These are phyloP conservation scores for Pelochelys cantorii DNA, from an alignment of 2,797 vertebrate genomes.

Conservation along the genomic window DNA sequence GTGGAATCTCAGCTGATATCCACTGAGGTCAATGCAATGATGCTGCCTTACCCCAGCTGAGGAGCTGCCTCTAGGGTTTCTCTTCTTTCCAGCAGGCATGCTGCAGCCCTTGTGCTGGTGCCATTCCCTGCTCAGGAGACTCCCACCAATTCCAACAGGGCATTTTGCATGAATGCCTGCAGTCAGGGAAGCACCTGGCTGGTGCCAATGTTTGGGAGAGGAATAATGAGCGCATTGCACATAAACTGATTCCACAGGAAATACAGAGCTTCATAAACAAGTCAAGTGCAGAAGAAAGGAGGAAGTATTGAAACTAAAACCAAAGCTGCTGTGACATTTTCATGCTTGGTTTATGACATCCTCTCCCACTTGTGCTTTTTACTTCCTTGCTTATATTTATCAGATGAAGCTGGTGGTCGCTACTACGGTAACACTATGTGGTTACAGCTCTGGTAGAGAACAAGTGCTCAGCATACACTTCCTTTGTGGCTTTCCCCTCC, in stretches of 20 bases:
- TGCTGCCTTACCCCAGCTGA: accelerated
- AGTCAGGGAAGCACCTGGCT: accelerated
- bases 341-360: conserved; percentile 63
- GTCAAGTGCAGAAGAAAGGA: conserved; percentile 19
- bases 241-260: neutral
- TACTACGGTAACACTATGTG: conserved; percentile 59
- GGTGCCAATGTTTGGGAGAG: neutral
- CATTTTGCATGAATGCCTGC: accelerated
- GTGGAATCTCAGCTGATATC: accelerated
- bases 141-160: neutral
- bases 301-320: conserved; percentile 60
- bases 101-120: neutral
- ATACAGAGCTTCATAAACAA: neutral
- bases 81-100: neutral
- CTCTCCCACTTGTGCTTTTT: conserved; percentile 47
- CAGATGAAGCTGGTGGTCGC: conserved; percentile 69
- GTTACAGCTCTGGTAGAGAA: conserved; percentile 56
- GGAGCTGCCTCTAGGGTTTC: neutral
- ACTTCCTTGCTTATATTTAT: conserved; percentile 77
- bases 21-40: neutral
- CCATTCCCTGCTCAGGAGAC: accelerated
- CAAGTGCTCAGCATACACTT: conserved; percentile 56
- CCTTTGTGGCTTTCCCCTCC: conserved; percentile 75
- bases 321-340: conserved; percentile 66
- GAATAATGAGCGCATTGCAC: neutral